These are phyloP conservation scores for Macrotis lagotis DNA, from an alignment of 2,113 vertebrate genomes.

Conservation along the genomic window DNA sequence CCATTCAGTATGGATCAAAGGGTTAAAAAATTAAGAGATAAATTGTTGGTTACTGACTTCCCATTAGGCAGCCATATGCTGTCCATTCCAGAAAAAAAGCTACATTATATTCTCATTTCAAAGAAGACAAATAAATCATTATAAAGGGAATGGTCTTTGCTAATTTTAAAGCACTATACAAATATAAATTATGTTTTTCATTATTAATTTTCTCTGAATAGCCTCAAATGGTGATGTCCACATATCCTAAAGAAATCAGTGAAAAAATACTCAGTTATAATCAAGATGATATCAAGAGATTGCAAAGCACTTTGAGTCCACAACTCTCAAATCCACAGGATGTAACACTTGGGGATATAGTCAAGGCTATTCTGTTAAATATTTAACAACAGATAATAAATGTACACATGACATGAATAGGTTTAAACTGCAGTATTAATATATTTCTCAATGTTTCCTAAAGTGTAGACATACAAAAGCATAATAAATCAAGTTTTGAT, in stretches of 20 bases:
- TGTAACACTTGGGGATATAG: neutral
- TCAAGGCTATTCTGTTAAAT: neutral
- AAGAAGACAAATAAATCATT: neutral
- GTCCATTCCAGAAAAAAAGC: neutral
- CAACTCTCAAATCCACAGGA: neutral
- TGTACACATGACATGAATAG: neutral
- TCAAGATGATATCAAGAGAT: neutral
- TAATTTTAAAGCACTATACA: neutral
- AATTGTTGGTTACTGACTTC: neutral
- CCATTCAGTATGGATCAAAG: neutral
- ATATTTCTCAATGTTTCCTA: neutral
- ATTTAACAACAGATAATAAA: neutral
- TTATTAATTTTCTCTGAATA: neutral
- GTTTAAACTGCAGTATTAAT: neutral
- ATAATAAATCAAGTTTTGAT: neutral
- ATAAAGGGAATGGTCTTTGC: neutral
- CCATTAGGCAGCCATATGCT: neutral
- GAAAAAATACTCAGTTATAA: neutral
- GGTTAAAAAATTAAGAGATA: neutral
- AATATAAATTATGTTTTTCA: neutral
- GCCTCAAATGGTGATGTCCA: neutral
- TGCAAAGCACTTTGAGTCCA: neutral
- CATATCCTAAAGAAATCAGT: neutral
- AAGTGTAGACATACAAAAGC: neutral
- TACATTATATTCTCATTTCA: neutral